Base-by-base conservation (phyloP, 2,888 invertebrate genomes). In the Conistra vaccinii region DNA sequence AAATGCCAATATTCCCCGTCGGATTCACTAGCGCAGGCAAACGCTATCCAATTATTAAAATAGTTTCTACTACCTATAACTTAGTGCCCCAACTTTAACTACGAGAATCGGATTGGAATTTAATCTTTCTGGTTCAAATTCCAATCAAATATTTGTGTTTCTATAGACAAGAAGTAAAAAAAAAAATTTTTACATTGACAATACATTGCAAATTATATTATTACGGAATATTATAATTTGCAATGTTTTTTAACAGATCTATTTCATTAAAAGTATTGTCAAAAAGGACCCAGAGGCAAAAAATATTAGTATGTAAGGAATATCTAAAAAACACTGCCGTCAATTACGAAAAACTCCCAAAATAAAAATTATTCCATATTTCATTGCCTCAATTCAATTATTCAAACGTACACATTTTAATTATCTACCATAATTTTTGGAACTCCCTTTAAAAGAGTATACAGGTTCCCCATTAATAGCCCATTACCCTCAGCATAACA, bases 401-500 rank as follows among this genome's bases (percentile, higher is more conserved):
- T 26, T 42, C 3, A 51, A 53, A 35, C 14, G 4, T 42, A 10
- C 14, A 42, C 42, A 42, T 3, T 32, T n/a, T 9, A n/a, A 14
- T 9, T 26, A 26, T 26, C 17, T 20, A 14, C 39, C 12, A 23
- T 29, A 26, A 9, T 42, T 45, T 42, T 42, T 55, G 48, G 7
- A 32, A 57, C 20, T 42, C 32, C 9, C 58, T 42, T 26, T 23
- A 9, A 60, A 76, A 61, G 32, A 61, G 51, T 67, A 10, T 5
- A 42, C 58, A 48, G 61, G 65, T 72, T 20, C 9, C 48, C 48
- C 69, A 48, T 69, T 48, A 67, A 20, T 61, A 45, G 68, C n/a
- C 23, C 48, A 32, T 35, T 26, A 71, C 58, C 77, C 69, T 35
- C 39, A 63, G 67, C 60, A 71, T 82, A 82, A 58, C 83, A 81